phyloP scores from a whole-genome alignment of 2,797 vertebrate genomes.

The Onychomys arenicola region DNA sequence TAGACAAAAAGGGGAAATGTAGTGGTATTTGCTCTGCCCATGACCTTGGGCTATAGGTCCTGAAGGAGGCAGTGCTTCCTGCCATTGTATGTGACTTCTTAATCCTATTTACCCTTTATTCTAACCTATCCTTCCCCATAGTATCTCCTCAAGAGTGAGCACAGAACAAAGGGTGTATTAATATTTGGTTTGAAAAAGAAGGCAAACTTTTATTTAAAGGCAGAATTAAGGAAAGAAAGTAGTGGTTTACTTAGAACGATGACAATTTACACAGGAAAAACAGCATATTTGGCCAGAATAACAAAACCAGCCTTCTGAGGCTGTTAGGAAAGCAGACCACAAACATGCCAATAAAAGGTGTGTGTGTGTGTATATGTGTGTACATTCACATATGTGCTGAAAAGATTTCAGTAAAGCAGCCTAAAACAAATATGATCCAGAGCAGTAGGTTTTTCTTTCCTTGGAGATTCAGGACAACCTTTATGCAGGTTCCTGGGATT shows the following conservation, averaged over 20 bases:
- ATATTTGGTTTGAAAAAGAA: constrained; percentile 80
- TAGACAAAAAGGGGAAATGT: no score
- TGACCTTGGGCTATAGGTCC: no score
- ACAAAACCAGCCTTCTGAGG: constrained; percentile 79
- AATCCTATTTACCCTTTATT: not conserved
- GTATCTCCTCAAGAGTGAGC: constrained; percentile 21
- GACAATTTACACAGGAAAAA: constrained; percentile 85
- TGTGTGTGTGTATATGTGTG: not conserved
- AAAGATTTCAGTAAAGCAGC: constrained; percentile 83
- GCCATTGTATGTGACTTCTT: no score
- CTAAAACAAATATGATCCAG: constrained; percentile 82
- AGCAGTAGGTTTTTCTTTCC: constrained; percentile 75
- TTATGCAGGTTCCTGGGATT: constrained; percentile 66
- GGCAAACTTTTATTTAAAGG: constrained; percentile 88
- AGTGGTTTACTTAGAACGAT: constrained; percentile 85
- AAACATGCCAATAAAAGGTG: constrained; percentile 85
- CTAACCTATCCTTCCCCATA: not conserved
- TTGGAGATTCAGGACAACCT: constrained; percentile 71
- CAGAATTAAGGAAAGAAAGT: constrained; percentile 87
- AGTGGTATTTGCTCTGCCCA: no score
- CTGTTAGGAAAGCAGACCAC: constrained; percentile 81
- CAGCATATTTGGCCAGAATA: constrained; percentile 82
- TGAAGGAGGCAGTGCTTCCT: no score
- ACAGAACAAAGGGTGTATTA: constrained; percentile 63
- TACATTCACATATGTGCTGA: constrained; percentile 37